A percentile compares a stretch with the other conserved stretches of the same genome.
Evolutionary conservation across 2,888 invertebrate genomes (phyloP).

Genomic region (Asteroscopus sphinx): DNA sequence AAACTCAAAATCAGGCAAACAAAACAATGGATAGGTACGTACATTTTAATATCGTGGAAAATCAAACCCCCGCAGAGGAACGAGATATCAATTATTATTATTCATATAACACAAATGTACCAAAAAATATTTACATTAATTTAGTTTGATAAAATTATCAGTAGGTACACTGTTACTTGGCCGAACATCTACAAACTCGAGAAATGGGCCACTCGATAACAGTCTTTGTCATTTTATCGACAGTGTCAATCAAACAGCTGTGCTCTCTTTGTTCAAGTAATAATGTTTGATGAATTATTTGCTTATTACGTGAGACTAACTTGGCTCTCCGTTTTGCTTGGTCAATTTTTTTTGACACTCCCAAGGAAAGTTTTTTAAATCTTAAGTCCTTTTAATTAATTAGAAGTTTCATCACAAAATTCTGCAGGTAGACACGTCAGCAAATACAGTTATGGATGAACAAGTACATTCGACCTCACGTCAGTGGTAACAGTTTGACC

Average conservation of each 20-base stretch:
- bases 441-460: no score
- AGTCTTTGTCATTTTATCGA: slow-evolving; percentile 60
- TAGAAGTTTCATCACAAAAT: no score
- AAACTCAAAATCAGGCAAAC: no score
- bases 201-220: slow-evolving; percentile 75
- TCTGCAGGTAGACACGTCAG: no score
- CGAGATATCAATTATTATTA: no score
- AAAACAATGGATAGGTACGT: no score
- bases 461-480: no score
- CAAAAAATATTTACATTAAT: slow-evolving; percentile 41
- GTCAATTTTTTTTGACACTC: background rate
- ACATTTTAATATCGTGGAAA: no score
- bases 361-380: background rate
- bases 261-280: slow-evolving; percentile 44
- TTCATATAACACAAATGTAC: slow-evolving; percentile 30
- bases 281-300: slow-evolving; percentile 31
- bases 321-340: background rate
- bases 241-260: slow-evolving; percentile 60
- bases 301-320: slow-evolving; percentile 19
- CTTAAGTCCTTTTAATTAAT: no score
- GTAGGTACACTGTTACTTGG: slow-evolving; percentile 13
- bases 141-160: slow-evolving; percentile 33
- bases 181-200: slow-evolving; percentile 60
- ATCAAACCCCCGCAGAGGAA: no score
- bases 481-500: no score